Evolutionary conservation across 2,888 invertebrate species (phyloP).

Genomic region (Catocala nupta): DNA sequence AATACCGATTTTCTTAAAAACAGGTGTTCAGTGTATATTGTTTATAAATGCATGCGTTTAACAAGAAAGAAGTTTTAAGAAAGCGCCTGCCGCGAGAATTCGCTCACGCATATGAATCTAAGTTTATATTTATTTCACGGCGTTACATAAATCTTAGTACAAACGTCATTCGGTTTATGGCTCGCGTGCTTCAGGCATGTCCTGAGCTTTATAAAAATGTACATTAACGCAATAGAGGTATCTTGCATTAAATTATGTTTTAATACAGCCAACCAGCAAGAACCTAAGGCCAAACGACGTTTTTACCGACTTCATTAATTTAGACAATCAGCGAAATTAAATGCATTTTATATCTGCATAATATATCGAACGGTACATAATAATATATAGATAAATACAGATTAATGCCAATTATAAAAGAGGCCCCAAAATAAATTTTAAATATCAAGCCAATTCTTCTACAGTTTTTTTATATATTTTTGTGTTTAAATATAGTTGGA

Average conservation of each 20-base stretch:
- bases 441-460: constrained; percentile 47
- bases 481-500: constrained; percentile 1
- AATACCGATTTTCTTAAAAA: constrained; percentile 11
- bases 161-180: constrained; percentile 23
- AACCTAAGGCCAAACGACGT: constrained; percentile 35
- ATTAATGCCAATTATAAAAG: constrained; percentile 44
- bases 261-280: constrained; percentile 2
- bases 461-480: constrained; percentile 16
- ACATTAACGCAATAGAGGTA: no score
- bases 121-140: constrained; percentile 8
- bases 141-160: constrained; percentile 10
- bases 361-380: constrained; percentile 36
- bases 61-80: constrained; percentile 13
- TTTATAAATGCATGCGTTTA: constrained; percentile 37
- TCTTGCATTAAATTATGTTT: background rate
- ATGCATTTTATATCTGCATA: constrained; percentile 36
- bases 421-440: constrained; percentile 38
- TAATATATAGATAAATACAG: constrained; percentile 26
- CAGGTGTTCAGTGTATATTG: constrained; percentile 30
- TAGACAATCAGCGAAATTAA: constrained; percentile 37
- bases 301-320: constrained; percentile 28
- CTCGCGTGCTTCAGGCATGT: background rate
- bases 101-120: constrained; percentile 19
- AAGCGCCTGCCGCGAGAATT: constrained; percentile 17
- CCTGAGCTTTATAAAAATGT: background rate